Evolutionary conservation across 2,797 vertebrate genomes (phyloP), one percentile per base, ranked within the genome.

Genomic region (Gallirallus australis): DNA sequence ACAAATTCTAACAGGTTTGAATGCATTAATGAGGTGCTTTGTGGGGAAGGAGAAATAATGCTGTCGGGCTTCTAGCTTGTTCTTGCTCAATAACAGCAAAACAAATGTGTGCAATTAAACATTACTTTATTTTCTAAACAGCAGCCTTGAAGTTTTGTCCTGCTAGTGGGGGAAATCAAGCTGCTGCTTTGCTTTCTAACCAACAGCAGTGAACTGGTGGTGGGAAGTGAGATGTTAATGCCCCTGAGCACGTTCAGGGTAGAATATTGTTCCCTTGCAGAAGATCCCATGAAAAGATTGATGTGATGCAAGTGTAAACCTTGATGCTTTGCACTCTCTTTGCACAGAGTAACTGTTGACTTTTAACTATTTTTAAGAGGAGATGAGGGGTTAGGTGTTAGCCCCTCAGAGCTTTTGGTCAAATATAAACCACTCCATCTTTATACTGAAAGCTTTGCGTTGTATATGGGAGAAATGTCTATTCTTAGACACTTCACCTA

Each of bases 81-180:
- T 90, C 76, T 69, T 86, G 77, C 82, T 95, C 89, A 82, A 40
- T 83, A 96, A 78, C 69, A 63, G 65, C 72, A 73, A 82, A 96
- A 96, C 69, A 94, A 94, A 94, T 95, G 78, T 40, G 33, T 70
- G 52, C 75, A 86, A 96, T 96, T 96, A 93, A 96, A 86, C 69
- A 78, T 97, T 82, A 85, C 86, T 96, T 91, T 91, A 72, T 90
- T 95, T 95, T 91, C 82, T 88, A 90, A 95, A 90, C 45, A 83
- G 57, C 87, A 95, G 90, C 80, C 76, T 93, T 83, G 90, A 91
- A 72, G 61, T 86, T 86, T 64, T 72, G 57, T 61, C 72, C 76
- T 82, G 47, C 50, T 60, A 30, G 11, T 48, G 42, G 48, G n/a
- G 70, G 60, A 64, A 92, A 66, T 84, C 52, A 77, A 68, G 47